Evolutionary conservation across 1,140 invertebrate genomes (phyloP).

Genomic region (Berghia stephanieae): DNA sequence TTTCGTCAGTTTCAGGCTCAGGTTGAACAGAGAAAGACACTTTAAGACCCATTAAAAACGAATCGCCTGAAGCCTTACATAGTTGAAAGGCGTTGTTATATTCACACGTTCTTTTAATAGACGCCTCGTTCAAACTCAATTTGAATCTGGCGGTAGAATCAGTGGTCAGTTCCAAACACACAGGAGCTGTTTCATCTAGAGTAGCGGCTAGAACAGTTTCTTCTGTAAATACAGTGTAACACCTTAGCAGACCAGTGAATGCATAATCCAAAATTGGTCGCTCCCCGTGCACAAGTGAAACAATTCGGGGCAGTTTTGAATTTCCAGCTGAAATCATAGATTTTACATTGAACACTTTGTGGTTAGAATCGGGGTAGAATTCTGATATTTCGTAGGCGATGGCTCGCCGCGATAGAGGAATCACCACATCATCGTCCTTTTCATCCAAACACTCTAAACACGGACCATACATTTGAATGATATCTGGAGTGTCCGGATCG

Average conservation of each 20-base stretch:
- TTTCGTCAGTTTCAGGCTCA: conserved; percentile 3
- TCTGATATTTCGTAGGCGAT: conserved; percentile 32
- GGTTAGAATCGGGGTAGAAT: not conserved
- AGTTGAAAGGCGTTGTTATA: conserved; percentile 25
- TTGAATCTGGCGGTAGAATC: conserved; percentile 31
- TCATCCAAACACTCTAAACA: conserved; percentile 33
- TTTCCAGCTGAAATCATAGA: conserved; percentile 19
- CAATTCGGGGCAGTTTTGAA: conserved; percentile 28
- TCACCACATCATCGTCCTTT: conserved; percentile 33
- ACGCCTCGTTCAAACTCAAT: conserved; percentile 32
- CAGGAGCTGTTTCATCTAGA: conserved; percentile 5
- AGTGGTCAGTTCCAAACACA: conserved; percentile 35
- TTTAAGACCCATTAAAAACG: conserved; percentile 32
- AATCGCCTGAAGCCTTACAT: conserved; percentile 23
- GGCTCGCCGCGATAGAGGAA: conserved; percentile 27
- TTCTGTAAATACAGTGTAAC: conserved; percentile 36
- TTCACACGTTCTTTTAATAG: conserved; percentile 31
- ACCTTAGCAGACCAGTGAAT: conserved; percentile 32
- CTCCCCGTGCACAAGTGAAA: conserved; percentile 28
- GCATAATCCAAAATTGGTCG: conserved; percentile 24
- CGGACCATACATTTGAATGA: not conserved
- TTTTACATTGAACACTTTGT: conserved; percentile 17
- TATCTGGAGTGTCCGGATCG: not conserved
- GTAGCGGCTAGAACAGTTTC: conserved; percentile 36
- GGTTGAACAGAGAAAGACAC: conserved; percentile 34